phyloP scores from a whole-genome alignment of 2,888 invertebrate genomes.

The Eledona agricola region DNA sequence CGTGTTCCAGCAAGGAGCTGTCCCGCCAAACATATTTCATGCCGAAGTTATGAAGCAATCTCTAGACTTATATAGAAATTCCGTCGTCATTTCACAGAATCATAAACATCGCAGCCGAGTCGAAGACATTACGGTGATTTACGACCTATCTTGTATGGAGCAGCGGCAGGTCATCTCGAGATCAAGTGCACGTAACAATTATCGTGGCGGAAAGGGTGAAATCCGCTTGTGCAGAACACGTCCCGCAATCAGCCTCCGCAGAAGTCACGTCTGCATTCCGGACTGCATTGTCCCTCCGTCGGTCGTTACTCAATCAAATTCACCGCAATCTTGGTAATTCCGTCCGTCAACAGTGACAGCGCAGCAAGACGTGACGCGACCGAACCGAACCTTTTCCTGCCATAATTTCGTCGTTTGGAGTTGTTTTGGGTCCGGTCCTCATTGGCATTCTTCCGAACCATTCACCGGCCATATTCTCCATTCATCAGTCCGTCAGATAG shows the following conservation, averaged over 20 bases:
- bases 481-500: conserved; percentile 54
- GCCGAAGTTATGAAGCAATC: conserved; percentile 25
- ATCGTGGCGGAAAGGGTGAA: conserved; percentile 20
- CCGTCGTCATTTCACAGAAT: conserved; percentile 15
- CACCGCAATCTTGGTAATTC: conserved; percentile 51
- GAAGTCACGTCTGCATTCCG: conserved; percentile 57
- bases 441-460: conserved; percentile 55
- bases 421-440: conserved; percentile 44
- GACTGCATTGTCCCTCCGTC: conserved; percentile 59
- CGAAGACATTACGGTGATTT: conserved; percentile 19
- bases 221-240: conserved; percentile 27
- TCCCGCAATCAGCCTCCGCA: conserved; percentile 41
- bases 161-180: conserved; percentile 5
- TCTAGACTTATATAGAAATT: conserved; percentile 18
- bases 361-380: conserved; percentile 45
- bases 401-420: conserved; percentile 42
- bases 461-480: conserved; percentile 52
- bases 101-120: conserved; percentile 16
- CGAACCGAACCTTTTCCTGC: conserved; percentile 42
- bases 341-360: conserved; percentile 47
- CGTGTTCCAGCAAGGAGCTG: conserved; percentile 5
- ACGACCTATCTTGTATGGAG: conserved; percentile 14
- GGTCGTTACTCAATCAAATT: conserved; percentile 60
- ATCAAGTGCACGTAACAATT: conserved; percentile 9
- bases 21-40: conserved; percentile 9